Evolutionary conservation across 2,888 invertebrate genomes (phyloP), one percentile per base, ranked within the genome.

Genomic region (Corythucha ciliata): DNA sequence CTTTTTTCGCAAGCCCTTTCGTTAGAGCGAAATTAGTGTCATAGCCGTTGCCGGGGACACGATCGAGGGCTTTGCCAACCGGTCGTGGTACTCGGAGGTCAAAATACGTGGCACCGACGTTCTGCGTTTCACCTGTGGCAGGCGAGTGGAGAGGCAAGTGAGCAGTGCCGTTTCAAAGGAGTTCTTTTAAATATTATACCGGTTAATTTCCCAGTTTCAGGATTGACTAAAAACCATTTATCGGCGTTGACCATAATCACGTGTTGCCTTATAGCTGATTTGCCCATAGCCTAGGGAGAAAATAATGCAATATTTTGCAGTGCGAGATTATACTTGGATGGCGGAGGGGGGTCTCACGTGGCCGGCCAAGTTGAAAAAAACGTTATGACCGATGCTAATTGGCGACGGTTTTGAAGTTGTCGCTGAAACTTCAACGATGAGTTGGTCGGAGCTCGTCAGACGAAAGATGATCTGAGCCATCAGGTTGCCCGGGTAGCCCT

Each of bases 341-440:
- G 82, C 8, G 88, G 22, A 26, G 10, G 22, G 29, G 41, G 33
- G 48, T 68, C 75, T 69, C 63, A 82, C 81, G 70, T 92, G 89
- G n/a, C 93, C 93, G 42, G 81, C 88, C 33, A 96, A 74, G 70
- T 96, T 96, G 69, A 94, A 93, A 67, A 86, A 94, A 1, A 85
- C 79, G 64, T 92, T 84, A 67, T 85, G 87, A 40, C 90, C 90
- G 50, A 96, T 70, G 68, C 89, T 93, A 55, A 94, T 73, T 12
- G 84, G 79, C 0, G 92, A 93, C 0, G 85, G 76, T 64, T 84
- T 83, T 8, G 79, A 81, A 2, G 83, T 77, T 3, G 77, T 78
- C 16, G 87, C 88, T 57, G 73, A 77, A 74, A 85, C 88, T 55
- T 80, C 75, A 4, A 93, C 77, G 53, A 76, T 70, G 34, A 96